A percentile compares a stretch with the other conserved stretches of the same genome.
phyloP scores from a whole-genome alignment of 2,888 invertebrate genomes.

The Acronicta aceris region DNA sequence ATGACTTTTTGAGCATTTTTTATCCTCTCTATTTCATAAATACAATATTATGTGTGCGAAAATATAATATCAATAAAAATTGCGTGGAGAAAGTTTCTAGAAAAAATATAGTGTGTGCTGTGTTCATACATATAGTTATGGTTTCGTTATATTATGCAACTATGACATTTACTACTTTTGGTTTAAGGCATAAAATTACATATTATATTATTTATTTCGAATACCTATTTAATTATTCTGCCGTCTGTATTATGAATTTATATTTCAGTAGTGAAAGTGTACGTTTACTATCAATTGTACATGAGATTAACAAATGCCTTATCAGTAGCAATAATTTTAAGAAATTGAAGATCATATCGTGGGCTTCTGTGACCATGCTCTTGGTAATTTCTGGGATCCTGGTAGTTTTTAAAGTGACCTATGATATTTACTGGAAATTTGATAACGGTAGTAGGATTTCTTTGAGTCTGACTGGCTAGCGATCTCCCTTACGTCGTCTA shows the following conservation, averaged over 20 bases:
- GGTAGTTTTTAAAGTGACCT: conserved; percentile 5
- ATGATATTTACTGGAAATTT: conserved; percentile 18
- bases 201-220: conserved; percentile 29
- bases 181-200: not conserved
- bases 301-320: conserved; percentile 17
- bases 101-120: conserved; percentile 19
- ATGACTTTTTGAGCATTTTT: conserved; percentile 26
- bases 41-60: conserved; percentile 21
- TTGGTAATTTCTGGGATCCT: conserved; percentile 4
- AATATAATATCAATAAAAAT: conserved; percentile 30
- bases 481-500: no score
- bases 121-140: conserved; percentile 6
- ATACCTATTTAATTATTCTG: conserved; percentile 22
- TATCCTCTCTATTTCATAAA: conserved; percentile 28
- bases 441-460: no score
- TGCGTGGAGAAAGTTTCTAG: conserved; percentile 19
- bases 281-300: conserved; percentile 15
- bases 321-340: not conserved
- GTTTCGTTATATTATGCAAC: conserved; percentile 10
- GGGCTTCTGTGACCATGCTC: conserved; percentile 15
- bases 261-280: conserved; percentile 29
- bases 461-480: no score
- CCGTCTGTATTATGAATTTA: conserved; percentile 22
- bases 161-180: conserved; percentile 1
- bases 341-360: conserved; percentile 10